Percentiles rank a stretch among this genome's conserved stretches.
Conservation (phyloP, 2,113 vertebrate genomes). For the Lagopus muta region DNA sequence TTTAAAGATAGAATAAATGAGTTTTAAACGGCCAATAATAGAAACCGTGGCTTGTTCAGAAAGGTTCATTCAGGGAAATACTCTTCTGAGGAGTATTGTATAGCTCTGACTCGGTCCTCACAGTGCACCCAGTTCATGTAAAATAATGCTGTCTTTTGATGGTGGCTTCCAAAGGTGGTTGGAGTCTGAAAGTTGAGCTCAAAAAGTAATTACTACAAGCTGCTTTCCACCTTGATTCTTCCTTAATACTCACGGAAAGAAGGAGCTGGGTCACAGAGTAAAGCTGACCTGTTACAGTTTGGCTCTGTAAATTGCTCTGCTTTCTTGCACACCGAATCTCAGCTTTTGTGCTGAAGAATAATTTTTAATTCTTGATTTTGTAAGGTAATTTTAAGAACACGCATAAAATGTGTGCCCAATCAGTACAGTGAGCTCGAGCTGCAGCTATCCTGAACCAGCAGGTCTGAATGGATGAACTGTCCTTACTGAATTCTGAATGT, state of each 20-base stretch:
- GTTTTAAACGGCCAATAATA: not conserved
- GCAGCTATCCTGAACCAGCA: not conserved
- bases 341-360: not conserved
- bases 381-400: fast-evolving
- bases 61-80: not conserved
- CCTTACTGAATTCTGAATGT: not conserved
- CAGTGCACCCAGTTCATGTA: fast-evolving
- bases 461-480: not conserved
- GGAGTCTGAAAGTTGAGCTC: not conserved
- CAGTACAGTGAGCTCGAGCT: not conserved
- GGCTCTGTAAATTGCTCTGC: not conserved
- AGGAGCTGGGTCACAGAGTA: not conserved
- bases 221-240: not conserved
- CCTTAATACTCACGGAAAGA: not conserved
- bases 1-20: not conserved
- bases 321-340: not conserved
- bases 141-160: not conserved
- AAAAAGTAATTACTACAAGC: not conserved
- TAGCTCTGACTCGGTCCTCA: not conserved
- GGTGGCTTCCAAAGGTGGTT: not conserved
- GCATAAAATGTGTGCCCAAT: not conserved
- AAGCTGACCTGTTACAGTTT: not conserved
- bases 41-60: not conserved
- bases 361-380: not conserved
- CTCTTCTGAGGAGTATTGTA: not conserved